Percentiles rank a stretch among this genome's conserved stretches.
These are phyloP conservation scores for Taenioides sp. DNA, from an alignment of 2,797 vertebrate species.

Conservation along the genomic window DNA sequence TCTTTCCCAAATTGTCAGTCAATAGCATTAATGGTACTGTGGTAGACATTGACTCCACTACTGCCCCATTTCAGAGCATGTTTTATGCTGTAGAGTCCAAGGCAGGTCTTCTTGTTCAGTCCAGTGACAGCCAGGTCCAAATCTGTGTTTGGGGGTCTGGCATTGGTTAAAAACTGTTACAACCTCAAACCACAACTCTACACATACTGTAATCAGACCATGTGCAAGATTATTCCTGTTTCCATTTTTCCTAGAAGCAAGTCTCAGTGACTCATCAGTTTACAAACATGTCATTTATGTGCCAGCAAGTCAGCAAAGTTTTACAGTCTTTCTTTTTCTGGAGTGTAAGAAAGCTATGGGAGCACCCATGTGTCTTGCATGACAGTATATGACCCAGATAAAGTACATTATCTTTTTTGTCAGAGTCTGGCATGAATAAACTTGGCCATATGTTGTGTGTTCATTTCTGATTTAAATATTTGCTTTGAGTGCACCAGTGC, in stretches of 20 bases:
- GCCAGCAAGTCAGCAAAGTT: background rate
- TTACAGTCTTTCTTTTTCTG: background rate
- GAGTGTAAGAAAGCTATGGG: background rate
- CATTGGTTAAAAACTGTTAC: conserved; percentile 4
- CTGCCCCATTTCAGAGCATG: background rate
- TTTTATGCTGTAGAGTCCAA: background rate
- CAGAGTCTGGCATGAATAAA: background rate
- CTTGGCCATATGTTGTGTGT: conserved; percentile 23
- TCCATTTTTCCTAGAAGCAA: conserved; percentile 33
- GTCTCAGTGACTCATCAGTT: conserved; percentile 24
- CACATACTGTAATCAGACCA: conserved; percentile 2
- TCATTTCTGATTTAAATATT: conserved; percentile 40
- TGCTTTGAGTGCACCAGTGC: conserved; percentile 16
- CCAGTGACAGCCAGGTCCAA: background rate
- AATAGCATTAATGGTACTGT: background rate
- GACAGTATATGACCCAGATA: background rate
- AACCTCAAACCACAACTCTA: conserved; percentile 9
- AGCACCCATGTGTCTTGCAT: too few relatives aligned
- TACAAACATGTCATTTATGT: background rate
- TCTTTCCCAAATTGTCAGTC: too few relatives aligned
- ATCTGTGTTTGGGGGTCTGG: background rate
- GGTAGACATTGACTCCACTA: background rate
- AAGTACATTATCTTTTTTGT: background rate
- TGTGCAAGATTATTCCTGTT: conserved; percentile 20
- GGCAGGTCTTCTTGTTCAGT: background rate